Percentiles rank a stretch among this genome's conserved stretches.
Conservation (phyloP, 2,888 invertebrate species). For the Nymphalis urticae region DNA sequence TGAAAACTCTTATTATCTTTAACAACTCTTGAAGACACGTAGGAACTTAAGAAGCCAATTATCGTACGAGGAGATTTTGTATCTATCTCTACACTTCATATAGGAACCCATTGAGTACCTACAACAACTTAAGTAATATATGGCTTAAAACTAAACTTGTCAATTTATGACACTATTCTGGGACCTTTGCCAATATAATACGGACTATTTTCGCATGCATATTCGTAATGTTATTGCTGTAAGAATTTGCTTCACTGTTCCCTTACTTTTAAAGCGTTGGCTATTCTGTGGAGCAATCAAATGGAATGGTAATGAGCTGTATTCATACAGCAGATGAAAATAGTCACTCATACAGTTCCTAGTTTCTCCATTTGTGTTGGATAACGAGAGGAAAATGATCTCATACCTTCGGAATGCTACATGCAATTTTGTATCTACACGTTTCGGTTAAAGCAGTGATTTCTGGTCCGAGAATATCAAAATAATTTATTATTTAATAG, state of each 20-base stretch:
- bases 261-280: slow-evolving; percentile 18
- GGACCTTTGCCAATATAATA: slow-evolving; percentile 20
- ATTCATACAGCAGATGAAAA: slow-evolving; percentile 28
- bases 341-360: slow-evolving; percentile 15
- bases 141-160: not conserved
- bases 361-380: slow-evolving; percentile 22
- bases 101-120: not conserved
- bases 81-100: slow-evolving; percentile 16
- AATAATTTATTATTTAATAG: slow-evolving; percentile 15
- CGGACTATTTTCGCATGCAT: slow-evolving; percentile 18
- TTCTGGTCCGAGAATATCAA: slow-evolving; percentile 12
- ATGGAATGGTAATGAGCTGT: slow-evolving; percentile 29
- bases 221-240: slow-evolving; percentile 19
- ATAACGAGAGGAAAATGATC: slow-evolving; percentile 24
- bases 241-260: slow-evolving; percentile 16
- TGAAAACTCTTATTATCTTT: slow-evolving; percentile 10
- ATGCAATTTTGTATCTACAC: slow-evolving; percentile 18
- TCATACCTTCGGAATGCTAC: slow-evolving; percentile 26
- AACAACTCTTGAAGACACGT: slow-evolving; percentile 13
- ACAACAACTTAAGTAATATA: not conserved
- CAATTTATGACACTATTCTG: slow-evolving; percentile 11
- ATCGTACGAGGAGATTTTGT: slow-evolving; percentile 24
- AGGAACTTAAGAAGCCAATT: slow-evolving; percentile 22
- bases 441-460: slow-evolving; percentile 18
- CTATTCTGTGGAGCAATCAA: slow-evolving; percentile 25